Base-by-base conservation (phyloP, 2,113 vertebrate species). In the Progne subis region DNA sequence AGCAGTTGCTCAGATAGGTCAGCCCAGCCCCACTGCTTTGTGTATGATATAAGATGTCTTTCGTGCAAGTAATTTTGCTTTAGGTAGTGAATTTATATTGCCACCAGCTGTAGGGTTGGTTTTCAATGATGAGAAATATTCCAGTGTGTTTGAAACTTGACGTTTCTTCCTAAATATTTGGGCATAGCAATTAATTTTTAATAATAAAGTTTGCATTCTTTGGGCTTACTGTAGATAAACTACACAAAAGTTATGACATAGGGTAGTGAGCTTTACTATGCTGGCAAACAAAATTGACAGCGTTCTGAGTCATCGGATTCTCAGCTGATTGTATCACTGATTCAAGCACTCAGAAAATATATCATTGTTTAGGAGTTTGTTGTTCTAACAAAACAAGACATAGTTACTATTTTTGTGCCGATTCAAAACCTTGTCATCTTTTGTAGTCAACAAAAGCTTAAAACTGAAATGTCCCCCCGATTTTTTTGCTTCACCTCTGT, bases 281-380 rank as follows among this genome's bases (percentile, higher is more conserved):
- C 79, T 0, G 0, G 29, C 89, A 87, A 86, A 89, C 70, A 87
- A 87, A 94, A 91, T 29, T 72, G 81, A 24, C 81, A 57, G 44
- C 34, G 34, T 82, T 85, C 46, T 79, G 88, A 96, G 53, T 96
- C 90, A 72, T 91, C 89, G 43, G n/a, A 94, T 95, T 95, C 81
- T 91, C 89, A 80, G 50, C 74, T 95, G 91, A 92, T 95, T 75
- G 49, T 55, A 65, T 95, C 94, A 91, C 61, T 53, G 64, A 41
- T 69, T 89, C 86, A 82, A 39, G 31, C 49, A 59, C n/a, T 88
- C 3, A 1, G 74, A 82, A 93, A 84, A 53, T 32, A 5, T 69
- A 59, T 25, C 17, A 71, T 52, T 96, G 74, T 94, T 94, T 94
- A 94, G 70, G 31, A 86, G 53, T 87, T 79, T 91, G 64, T 80